These are phyloP conservation scores for Scaptomyza pallida DNA, from an alignment of 1,140 invertebrate genomes.

Conservation along the genomic window DNA sequence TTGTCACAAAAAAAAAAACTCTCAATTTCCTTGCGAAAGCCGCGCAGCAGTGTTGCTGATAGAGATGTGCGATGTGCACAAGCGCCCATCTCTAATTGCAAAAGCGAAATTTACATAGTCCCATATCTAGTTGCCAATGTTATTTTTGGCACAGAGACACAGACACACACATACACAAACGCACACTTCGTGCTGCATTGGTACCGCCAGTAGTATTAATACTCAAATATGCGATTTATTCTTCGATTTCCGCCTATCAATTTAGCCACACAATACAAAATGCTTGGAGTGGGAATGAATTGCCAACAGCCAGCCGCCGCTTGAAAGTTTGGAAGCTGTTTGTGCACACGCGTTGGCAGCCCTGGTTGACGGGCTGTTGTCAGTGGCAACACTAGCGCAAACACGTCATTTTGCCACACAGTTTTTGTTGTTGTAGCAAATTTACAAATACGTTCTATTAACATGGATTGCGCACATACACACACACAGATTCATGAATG, in stretches of 20 bases:
- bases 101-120: conserved; percentile 20
- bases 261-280: neutral
- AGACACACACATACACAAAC: conserved; percentile 10
- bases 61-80: conserved; percentile 45
- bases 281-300: neutral
- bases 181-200: neutral
- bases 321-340: conserved; percentile 2
- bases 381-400: conserved; percentile 57
- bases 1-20: conserved; percentile 44
- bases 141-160: conserved; percentile 34
- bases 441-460: conserved; percentile 52
- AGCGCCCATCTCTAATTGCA: conserved; percentile 32
- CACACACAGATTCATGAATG: conserved; percentile 10
- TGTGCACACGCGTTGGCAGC: conserved; percentile 41
- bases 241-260: neutral
- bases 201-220: neutral
- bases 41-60: conserved; percentile 42
- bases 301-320: conserved; percentile 13
- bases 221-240: neutral
- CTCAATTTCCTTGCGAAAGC: conserved; percentile 43
- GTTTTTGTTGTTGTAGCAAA: conserved; percentile 53
- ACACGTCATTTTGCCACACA: conserved; percentile 57
- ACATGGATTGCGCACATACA: conserved; percentile 24
- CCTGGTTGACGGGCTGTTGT: conserved; percentile 39
- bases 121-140: conserved; percentile 35